These are phyloP conservation scores for Meiosimyza platycephala DNA, from an alignment of 2,888 invertebrate genomes.

Conservation along the genomic window DNA sequence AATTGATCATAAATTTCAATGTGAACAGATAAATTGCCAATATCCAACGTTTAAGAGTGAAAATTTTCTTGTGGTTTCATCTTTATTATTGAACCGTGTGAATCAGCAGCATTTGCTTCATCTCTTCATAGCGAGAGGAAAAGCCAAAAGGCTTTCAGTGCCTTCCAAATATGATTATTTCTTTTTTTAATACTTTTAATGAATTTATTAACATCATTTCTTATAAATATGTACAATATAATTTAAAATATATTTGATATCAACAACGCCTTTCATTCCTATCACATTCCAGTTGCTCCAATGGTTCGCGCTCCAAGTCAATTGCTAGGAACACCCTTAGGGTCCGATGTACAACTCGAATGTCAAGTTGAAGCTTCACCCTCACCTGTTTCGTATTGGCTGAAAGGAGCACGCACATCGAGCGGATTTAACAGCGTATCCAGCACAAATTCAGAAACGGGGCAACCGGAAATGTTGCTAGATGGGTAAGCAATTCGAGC, in stretches of 20 bases:
- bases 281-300: conserved; percentile 78
- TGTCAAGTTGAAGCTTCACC: conserved; percentile 92
- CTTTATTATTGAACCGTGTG: no score
- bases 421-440: conserved; percentile 61
- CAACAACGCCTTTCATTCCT: neutral
- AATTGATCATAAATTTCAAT: no score
- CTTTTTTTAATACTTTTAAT: neutral
- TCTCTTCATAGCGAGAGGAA: no score
- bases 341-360: conserved; percentile 86
- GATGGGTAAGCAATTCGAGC: conserved; percentile 74
- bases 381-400: conserved; percentile 67
- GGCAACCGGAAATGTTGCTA: conserved; percentile 79
- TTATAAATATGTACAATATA: no score
- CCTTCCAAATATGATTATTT: no score
- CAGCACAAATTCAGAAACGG: conserved; percentile 59
- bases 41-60: no score
- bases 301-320: conserved; percentile 91
- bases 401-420: conserved; percentile 65
- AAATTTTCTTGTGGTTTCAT: no score
- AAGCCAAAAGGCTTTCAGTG: no score
- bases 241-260: no score
- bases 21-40: no score
- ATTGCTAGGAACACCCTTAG: conserved; percentile 85
- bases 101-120: no score
- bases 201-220: neutral